These are phyloP conservation scores for Drosophila santomea DNA, from an alignment of 1,140 invertebrate species.

Conservation along the genomic window DNA sequence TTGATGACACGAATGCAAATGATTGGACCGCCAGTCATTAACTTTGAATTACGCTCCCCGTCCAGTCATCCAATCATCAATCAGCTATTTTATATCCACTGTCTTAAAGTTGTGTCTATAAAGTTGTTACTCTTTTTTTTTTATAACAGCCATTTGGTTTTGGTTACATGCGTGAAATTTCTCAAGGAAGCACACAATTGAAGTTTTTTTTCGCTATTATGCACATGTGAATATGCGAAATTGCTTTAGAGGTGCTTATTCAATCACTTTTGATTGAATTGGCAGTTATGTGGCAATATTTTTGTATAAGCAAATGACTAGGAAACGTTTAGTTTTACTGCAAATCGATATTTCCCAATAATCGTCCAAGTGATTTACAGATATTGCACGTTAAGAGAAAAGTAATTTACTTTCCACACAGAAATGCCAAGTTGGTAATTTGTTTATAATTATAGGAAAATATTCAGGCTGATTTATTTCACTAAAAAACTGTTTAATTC, in stretches of 20 bases:
- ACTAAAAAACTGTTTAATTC: too few species aligned
- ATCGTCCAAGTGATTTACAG: constrained; percentile 1
- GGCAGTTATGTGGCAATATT: constrained; percentile 30
- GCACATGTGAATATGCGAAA: constrained; percentile 33
- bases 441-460: background rate
- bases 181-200: constrained; percentile 75
- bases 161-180: constrained; percentile 70
- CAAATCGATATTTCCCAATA: constrained; percentile 6
- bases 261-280: constrained; percentile 44
- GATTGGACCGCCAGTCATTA: constrained; percentile 57
- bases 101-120: constrained; percentile 27
- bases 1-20: constrained; percentile 65
- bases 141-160: constrained; percentile 45
- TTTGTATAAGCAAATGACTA: constrained; percentile 14
- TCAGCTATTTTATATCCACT: constrained; percentile 12
- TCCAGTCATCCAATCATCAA: constrained; percentile 41
- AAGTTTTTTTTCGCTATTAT: constrained; percentile 15
- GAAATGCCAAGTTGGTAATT: background rate
- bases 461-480: too few species aligned
- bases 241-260: constrained; percentile 33
- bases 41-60: constrained; percentile 59
- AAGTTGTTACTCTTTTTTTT: constrained; percentile 28
- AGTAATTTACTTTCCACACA: background rate
- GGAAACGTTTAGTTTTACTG: constrained; percentile 7
- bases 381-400: background rate